Percentiles rank a stretch among this genome's conserved stretches.
phyloP scores from a whole-genome alignment of 2,113 vertebrate genomes.

The Neogobius melanostomus region DNA sequence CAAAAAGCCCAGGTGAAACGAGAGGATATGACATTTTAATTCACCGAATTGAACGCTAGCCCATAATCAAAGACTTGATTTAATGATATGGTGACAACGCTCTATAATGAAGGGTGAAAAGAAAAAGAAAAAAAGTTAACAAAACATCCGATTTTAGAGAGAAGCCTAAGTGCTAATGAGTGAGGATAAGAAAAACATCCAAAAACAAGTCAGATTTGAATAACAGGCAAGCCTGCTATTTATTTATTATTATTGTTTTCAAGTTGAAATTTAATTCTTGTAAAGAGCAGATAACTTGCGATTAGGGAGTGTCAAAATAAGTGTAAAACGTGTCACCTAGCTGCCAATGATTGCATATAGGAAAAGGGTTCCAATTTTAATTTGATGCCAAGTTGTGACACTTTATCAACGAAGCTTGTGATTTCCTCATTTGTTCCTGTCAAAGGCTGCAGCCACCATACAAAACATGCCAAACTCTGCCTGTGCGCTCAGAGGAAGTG shows the following conservation, averaged over 20 bases:
- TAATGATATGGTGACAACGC: conserved; percentile 48
- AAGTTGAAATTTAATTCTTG: conserved; percentile 2
- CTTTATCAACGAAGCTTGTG: conserved; percentile 35
- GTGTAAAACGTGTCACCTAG: neutral
- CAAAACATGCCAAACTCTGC: conserved; percentile 56
- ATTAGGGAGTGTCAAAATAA: neutral
- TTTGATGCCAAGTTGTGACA: conserved; percentile 39
- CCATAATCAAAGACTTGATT: conserved; percentile 65
- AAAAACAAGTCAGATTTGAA: conserved; percentile 3
- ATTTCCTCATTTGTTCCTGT: conserved; percentile 52
- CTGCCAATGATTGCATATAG: conserved; percentile 16
- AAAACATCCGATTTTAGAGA: conserved; percentile 46
- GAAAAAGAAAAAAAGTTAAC: conserved; percentile 33
- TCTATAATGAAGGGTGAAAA: conserved; percentile 29
- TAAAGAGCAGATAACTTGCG: neutral
- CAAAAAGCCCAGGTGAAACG: conserved; percentile 62
- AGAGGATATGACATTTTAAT: conserved; percentile 68
- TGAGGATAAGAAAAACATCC: conserved; percentile 39
- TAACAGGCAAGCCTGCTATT: neutral
- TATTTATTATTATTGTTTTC: neutral
- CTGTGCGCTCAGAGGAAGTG: conserved; percentile 61
- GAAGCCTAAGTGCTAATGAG: conserved; percentile 53
- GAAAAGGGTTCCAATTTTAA: conserved; percentile 30
- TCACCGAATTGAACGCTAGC: conserved; percentile 64
- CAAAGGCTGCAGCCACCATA: conserved; percentile 47